Evolutionary conservation across 2,113 vertebrate genomes (phyloP), one percentile per base, ranked within the genome.

Genomic region (Rafetus swinhoei): DNA sequence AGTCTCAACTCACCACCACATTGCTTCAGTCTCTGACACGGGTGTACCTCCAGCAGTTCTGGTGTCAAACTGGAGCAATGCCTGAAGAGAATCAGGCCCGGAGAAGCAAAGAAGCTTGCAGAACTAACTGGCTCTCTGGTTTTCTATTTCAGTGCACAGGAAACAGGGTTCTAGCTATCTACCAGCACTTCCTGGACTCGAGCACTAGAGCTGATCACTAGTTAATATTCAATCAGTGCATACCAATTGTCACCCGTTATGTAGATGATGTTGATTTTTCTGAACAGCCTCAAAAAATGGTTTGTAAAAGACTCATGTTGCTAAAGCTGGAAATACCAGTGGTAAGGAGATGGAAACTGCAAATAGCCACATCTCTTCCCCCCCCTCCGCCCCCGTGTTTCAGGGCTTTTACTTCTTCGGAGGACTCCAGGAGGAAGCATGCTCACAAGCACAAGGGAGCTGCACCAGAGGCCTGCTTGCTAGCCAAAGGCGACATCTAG

Each of bases 271-370:
- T 0, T 19, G 5, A 2, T 0, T 19, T 85, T 79, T 8, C 83
- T 1, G 15, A 85, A 90, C 89, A 21, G 2, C 83, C 85, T 84
- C 39, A 6, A 3, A 19, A 3, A 88, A 82, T 88, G 2, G 1
- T 0, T 65, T 60, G 29, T 16, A 2, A 2, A 4, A 84, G 45
- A 13, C 1, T 24, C 6, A 0, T 2, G 79, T 19, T 2, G 0
- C 79, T 0, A 25, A 19, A 79, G 85, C 54, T 80, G 45, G 85
- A 54, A 92, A 18, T 0, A 12, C 0, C 81, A 27, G 79, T 5
- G 14, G 50, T 79, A 1, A 1, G 0, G 14, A 57, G 69, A 6
- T 53, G 11, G 39, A 60, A 82, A 29, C 0, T 7, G 90, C 85
- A 85, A 92, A 57, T 39, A 72, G 74, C 93, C 8, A 35, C 29